Conservation (phyloP, 1,140 invertebrate genomes). For the Eueides isabella region DNA sequence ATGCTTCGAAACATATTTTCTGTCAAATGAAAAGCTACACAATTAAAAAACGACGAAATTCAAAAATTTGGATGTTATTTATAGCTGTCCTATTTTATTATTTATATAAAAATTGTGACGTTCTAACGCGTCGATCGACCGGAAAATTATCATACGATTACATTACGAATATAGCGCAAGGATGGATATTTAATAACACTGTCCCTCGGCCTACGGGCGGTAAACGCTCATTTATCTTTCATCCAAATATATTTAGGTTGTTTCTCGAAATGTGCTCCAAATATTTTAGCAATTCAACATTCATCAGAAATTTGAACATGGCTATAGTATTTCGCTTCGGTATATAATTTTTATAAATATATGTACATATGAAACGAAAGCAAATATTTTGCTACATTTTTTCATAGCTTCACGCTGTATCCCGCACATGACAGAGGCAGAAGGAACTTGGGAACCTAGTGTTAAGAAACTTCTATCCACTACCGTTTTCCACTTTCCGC, state of each 20-base stretch:
- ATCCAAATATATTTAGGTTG: constrained; percentile 2
- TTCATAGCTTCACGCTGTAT: too few relatives aligned
- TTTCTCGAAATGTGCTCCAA: background rate
- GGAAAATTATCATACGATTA: background rate
- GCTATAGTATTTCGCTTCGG: too few relatives aligned
- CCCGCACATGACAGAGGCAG: too few relatives aligned
- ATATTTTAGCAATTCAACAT: background rate
- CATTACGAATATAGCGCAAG: background rate
- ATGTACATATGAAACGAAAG: too few relatives aligned
- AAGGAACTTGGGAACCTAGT: too few relatives aligned
- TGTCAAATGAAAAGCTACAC: background rate
- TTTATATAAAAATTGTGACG: background rate
- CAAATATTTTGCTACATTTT: too few relatives aligned
- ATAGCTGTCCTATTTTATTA: background rate
- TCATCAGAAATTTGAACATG: background rate
- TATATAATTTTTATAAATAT: too few relatives aligned
- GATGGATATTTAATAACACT: background rate
- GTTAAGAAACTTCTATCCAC: too few relatives aligned
- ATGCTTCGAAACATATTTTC: background rate
- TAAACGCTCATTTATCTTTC: background rate
- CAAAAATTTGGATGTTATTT: background rate
- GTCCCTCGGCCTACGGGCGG: background rate
- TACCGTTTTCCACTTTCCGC: too few relatives aligned
- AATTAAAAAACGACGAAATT: background rate
- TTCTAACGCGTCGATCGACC: background rate